Conservation (phyloP, 2,888 invertebrate species). For the Agrochola macilenta region DNA sequence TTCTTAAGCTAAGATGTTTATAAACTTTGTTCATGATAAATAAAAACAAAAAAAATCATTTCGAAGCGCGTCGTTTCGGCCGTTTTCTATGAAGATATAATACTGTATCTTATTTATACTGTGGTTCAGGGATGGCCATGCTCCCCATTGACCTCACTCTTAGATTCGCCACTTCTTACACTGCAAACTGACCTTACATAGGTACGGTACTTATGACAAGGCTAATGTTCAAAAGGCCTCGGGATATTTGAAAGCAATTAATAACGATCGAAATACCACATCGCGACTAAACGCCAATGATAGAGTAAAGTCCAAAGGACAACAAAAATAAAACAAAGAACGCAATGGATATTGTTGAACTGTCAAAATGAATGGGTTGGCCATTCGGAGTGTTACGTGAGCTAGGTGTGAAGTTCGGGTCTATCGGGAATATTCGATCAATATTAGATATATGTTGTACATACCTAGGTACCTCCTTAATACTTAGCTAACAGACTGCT, state of each 20-base stretch:
- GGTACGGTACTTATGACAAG: conserved; percentile 26
- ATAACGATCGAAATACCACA: neutral
- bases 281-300: neutral
- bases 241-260: neutral
- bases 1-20: too few species aligned
- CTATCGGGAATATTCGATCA: neutral
- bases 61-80: too few species aligned
- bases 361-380: too few species aligned
- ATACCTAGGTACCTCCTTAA: neutral
- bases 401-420: neutral
- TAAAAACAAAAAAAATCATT: too few species aligned
- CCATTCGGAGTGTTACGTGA: neutral
- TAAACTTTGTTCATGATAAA: too few species aligned
- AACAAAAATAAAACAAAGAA: neutral
- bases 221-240: neutral
- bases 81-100: too few species aligned
- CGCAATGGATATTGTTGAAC: too few species aligned
- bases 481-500: neutral
- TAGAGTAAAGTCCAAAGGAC: neutral
- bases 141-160: conserved; percentile 30
- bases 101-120: too few species aligned
- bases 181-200: conserved; percentile 8
- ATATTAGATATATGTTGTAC: neutral
- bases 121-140: conserved; percentile 11
- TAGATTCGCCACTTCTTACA: conserved; percentile 18